These are phyloP conservation scores for Nothoprocta pentlandii DNA, from an alignment of 2,113 vertebrate genomes.

Conservation along the genomic window DNA sequence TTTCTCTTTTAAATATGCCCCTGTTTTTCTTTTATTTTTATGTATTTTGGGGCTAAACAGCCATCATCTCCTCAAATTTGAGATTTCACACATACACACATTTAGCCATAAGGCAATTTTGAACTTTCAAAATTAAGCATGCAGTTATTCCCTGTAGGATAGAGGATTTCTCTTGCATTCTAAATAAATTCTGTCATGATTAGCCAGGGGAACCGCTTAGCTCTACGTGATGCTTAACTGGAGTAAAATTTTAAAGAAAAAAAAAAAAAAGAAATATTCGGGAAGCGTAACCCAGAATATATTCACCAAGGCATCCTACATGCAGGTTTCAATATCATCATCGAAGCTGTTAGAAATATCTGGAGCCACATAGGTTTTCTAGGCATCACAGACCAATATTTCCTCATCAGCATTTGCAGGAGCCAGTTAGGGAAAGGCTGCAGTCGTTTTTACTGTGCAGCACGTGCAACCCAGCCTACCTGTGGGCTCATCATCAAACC, in stretches of 20 bases:
- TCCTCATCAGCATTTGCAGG: neutral
- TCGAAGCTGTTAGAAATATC: neutral
- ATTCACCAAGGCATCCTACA: neutral
- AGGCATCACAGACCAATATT: neutral
- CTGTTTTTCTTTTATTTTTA: neutral
- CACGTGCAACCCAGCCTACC: fast-evolving
- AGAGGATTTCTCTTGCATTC: conserved; percentile 45
- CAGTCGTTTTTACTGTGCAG: neutral
- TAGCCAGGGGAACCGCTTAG: conserved; percentile 4
- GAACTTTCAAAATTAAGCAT: conserved; percentile 62
- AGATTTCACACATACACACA: conserved; percentile 49
- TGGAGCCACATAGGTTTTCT: neutral
- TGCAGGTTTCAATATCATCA: neutral
- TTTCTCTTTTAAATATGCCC: neutral
- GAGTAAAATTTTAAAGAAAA: neutral
- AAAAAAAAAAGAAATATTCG: neutral
- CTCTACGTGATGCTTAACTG: neutral
- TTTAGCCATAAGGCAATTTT: conserved; percentile 62
- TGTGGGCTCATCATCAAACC: neutral
- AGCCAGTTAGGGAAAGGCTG: neutral
- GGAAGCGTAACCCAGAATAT: neutral
- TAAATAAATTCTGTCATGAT: conserved; percentile 46
- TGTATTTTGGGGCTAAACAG: conserved; percentile 38
- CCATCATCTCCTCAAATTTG: conserved; percentile 33
- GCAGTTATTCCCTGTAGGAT: conserved; percentile 32